These are phyloP conservation scores for Hybognathus amarus DNA, from an alignment of 2,797 vertebrate species.

Conservation along the genomic window DNA sequence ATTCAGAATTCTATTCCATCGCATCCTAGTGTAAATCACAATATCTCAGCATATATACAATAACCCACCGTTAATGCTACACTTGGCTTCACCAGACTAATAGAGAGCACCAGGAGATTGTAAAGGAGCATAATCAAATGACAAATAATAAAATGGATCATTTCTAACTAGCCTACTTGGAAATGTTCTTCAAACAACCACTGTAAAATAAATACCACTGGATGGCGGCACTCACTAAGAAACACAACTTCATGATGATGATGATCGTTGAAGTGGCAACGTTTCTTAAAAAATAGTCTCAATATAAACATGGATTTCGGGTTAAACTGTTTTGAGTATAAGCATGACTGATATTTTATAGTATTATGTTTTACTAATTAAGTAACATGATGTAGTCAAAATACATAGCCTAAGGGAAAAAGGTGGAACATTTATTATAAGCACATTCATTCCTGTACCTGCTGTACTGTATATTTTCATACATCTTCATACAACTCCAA, in stretches of 20 bases:
- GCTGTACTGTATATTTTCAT: not conserved
- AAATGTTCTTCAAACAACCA: slow-evolving; percentile 1
- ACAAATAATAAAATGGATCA: not conserved
- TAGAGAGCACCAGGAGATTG: not conserved
- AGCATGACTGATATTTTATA: not conserved
- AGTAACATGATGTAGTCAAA: not conserved
- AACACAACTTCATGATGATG: not conserved
- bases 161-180: not conserved
- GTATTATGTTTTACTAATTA: not conserved
- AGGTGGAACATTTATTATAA: not conserved
- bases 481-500: not conserved
- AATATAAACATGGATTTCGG: not conserved
- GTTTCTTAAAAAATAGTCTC: not conserved
- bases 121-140: not conserved
- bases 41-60: too few relatives aligned
- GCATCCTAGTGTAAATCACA: not conserved
- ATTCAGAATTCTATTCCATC: not conserved
- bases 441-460: not conserved
- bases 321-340: not conserved
- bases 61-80: not conserved
- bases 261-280: not conserved
- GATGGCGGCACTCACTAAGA: not conserved
- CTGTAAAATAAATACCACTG: not conserved
- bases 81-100: not conserved
- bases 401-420: not conserved